phyloP scores from a whole-genome alignment of 2,113 vertebrate genomes.

The Tautogolabrus adspersus region DNA sequence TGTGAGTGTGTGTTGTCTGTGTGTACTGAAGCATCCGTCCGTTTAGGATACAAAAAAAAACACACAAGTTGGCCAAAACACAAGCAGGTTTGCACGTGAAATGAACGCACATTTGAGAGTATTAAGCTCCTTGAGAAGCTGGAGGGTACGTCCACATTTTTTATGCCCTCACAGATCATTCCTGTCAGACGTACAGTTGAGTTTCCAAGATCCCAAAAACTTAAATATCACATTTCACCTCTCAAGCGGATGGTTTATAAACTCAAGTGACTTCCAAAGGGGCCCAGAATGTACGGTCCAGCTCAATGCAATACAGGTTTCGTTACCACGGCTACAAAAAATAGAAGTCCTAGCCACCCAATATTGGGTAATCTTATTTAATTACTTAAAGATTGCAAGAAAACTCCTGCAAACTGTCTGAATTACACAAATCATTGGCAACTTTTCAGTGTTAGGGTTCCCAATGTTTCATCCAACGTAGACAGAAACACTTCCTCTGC shows the following conservation, averaged over 20 bases:
- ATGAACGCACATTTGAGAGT: conserved; percentile 21
- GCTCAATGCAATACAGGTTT: no score
- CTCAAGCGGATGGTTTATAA: not conserved
- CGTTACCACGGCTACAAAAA: no score
- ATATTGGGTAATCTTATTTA: no score
- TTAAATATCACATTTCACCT: not conserved
- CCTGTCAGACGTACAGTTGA: not conserved
- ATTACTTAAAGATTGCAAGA: no score
- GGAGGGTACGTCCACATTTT: conserved; percentile 37
- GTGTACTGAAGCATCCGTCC: conserved; percentile 28
- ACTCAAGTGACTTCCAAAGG: not conserved
- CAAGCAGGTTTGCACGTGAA: conserved; percentile 45
- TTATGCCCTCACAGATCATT: conserved; percentile 4
- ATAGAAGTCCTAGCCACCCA: no score
- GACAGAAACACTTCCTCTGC: no score
- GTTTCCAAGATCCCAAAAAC: not conserved
- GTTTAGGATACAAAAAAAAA: conserved; percentile 36
- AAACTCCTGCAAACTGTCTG: no score
- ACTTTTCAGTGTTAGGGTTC: no score
- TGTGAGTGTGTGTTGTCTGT: conserved; percentile 12
- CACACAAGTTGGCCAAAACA: conserved; percentile 11
- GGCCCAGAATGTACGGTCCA: not conserved
- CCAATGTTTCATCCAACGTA: no score
- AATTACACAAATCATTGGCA: no score
- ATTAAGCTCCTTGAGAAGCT: conserved; percentile 25